Evolutionary conservation across 1,140 invertebrate species (phyloP), one percentile per base, ranked within the genome.

Genomic region (Trichogramma pretiosum): DNA sequence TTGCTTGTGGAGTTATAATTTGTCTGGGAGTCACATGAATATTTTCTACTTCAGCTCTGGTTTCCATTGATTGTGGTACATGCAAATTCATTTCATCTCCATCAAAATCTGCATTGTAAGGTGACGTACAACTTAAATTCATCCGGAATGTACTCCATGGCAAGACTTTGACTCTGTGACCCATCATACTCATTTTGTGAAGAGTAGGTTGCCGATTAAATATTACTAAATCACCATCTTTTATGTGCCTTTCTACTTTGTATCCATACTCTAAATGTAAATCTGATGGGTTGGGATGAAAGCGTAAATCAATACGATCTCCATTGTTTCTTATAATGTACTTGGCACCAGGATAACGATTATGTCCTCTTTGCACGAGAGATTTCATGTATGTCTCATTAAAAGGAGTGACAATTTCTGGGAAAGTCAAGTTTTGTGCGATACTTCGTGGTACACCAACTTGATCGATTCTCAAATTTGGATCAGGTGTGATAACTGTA

Each of bases 101-200:
- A 70, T 99, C 97, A 77, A 99, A 99, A 79, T 99, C 97, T 57
- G 97, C 97, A 71, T 99, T 99, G 73, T 99, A 99, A 0, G 97
- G 97, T 24, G 96, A 97, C 0, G 95, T 99, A 59, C 94, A 95
- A 70, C 92, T 96, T 32, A 84, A 75, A 71, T 92, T 92, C 83
- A 98, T 88, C 45, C 95, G 83, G 68, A 98, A 98, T 54, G 95
- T 98, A 34, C 93, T 98, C 94, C 94, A 98, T 0, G 94, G 93
- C 34, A 98, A 67, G 4, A 98, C 90, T 72, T 97, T 97, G 0
- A 98, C 94, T 62, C 92, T 83, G 71, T 99, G 97, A 56, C 96
- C 96, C 97, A 99, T 99, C 97, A 99, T 99, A 85, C 88, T 93
- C 96, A 99, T 99, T 77, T 99, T 99, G 70, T 99, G 97, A 0